These are phyloP conservation scores for Gymnocephalus cernua DNA, from an alignment of 2,113 vertebrate species.

Conservation along the genomic window DNA sequence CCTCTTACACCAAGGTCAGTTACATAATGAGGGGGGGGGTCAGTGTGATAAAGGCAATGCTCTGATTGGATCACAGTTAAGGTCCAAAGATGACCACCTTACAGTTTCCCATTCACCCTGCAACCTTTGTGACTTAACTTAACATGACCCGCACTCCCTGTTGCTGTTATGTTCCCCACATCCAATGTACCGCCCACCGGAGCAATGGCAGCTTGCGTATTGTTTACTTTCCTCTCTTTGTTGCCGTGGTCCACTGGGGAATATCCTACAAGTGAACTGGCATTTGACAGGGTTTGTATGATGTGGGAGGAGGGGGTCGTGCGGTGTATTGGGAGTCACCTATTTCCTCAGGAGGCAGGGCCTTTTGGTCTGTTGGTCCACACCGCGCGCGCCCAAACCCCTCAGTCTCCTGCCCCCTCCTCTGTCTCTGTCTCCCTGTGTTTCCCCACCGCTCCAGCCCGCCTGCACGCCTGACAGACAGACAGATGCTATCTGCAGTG, in stretches of 20 bases:
- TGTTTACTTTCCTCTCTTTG: constrained; percentile 72
- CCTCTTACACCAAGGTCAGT: constrained; percentile 64
- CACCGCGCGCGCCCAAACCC: constrained; percentile 33
- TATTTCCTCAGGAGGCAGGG: constrained; percentile 72
- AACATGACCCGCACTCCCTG: constrained; percentile 44
- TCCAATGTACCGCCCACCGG: neutral
- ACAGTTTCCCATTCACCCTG: constrained; percentile 33
- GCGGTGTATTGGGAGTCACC: constrained; percentile 71
- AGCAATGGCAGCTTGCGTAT: constrained; percentile 51
- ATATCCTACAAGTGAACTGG: constrained; percentile 74
- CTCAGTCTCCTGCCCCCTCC: constrained; percentile 43
- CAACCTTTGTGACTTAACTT: constrained; percentile 48
- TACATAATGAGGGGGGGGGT: constrained; percentile 70
- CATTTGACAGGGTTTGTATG: constrained; percentile 72
- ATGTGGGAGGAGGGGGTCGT: constrained; percentile 54
- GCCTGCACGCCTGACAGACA: constrained; percentile 85
- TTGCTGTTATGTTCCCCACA: constrained; percentile 18
- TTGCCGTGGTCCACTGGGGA: constrained; percentile 66
- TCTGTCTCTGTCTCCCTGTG: constrained; percentile 57
- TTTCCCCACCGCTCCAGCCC: constrained; percentile 71
- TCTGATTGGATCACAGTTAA: constrained; percentile 64
- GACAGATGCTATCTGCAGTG: constrained; percentile 89
- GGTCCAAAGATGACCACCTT: constrained; percentile 44
- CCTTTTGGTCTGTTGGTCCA: constrained; percentile 69
- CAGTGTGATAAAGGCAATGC: constrained; percentile 65